These are phyloP conservation scores for Heliornis fulica DNA, from an alignment of 2,113 vertebrate genomes.

Conservation along the genomic window DNA sequence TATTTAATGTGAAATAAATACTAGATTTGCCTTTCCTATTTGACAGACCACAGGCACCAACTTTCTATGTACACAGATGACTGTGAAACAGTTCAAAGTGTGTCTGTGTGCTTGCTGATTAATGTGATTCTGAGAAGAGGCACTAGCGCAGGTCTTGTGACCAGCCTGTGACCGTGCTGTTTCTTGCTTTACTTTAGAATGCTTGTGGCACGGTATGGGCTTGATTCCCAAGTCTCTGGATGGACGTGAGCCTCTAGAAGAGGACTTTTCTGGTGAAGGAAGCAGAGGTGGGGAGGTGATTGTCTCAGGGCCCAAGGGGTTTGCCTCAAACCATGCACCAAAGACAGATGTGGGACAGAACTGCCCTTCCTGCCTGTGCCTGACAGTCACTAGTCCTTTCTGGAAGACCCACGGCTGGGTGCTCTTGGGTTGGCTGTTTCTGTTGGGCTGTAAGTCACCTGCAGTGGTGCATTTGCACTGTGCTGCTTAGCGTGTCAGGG, in stretches of 20 bases:
- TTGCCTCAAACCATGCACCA: not conserved
- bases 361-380: not conserved
- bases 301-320: rapidly evolving
- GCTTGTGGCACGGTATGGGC: not conserved
- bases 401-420: not conserved
- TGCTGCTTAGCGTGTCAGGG: not conserved
- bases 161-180: not conserved
- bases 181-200: not conserved
- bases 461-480: not conserved
- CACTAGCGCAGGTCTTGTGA: not conserved
- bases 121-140: not conserved
- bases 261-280: not conserved
- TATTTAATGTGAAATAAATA: not conserved
- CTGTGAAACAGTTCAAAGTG: not conserved
- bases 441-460: not conserved
- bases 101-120: not conserved
- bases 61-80: not conserved
- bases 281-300: not conserved
- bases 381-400: not conserved
- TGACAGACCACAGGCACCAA: not conserved
- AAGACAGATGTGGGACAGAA: not conserved
- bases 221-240: rapidly evolving
- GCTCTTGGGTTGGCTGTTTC: not conserved
- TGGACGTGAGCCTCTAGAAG: not conserved
- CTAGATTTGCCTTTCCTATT: not conserved